Base-by-base conservation (phyloP, 2,888 invertebrate genomes). In the Agrochola lychnidis region DNA sequence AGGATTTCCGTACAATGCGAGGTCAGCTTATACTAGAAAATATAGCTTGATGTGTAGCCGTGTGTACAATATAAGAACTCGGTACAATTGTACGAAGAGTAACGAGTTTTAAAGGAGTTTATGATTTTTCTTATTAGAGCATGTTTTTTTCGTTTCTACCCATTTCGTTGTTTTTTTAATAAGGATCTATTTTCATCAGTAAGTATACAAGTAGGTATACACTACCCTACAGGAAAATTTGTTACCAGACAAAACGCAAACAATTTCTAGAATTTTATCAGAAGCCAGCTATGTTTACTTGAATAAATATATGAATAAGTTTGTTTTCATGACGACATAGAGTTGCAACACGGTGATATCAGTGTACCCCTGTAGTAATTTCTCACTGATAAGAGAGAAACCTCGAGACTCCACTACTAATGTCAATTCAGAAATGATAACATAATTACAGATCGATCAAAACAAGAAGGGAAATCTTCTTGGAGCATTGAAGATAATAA, bases 241-340 rank as follows among this genome's bases (percentile, higher is more conserved):
- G 51, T 14, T 22, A 42, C n/a, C 30, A 76, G 36, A 59, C 30
- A 62, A 59, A 76, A 63, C 63, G n/a, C 25, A 73, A 14, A 69
- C 36, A 57, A 66, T 59, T 73, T 64, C 59, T 66, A 62, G 82
- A 85, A 73, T 69, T 72, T 72, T 72, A 83, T 83, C 82, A 71
- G 22, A 42, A 73, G 48, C 25, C 51, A 36, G 36, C 51, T 48
- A 30, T 66, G 82, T 78, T 74, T 82, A 82, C 85, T 71, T 78
- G 22, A 61, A 77, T 71, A 62, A 71, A 78, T 73, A 76, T 12
- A 56, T 68, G 59, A 16, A 66, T 25, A 19, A 6, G 59, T 70
- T 64, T 57, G 56, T 68, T 83, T 68, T 61, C 14, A 73, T 78
- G 70, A 69, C 70, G 70, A 66, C 82, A 70, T 7, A 56, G 14